A percentile compares a stretch with the other conserved stretches of the same genome.
These are phyloP conservation scores for Chionoecetes opilio DNA, from an alignment of 1,140 invertebrate species.

Conservation along the genomic window DNA sequence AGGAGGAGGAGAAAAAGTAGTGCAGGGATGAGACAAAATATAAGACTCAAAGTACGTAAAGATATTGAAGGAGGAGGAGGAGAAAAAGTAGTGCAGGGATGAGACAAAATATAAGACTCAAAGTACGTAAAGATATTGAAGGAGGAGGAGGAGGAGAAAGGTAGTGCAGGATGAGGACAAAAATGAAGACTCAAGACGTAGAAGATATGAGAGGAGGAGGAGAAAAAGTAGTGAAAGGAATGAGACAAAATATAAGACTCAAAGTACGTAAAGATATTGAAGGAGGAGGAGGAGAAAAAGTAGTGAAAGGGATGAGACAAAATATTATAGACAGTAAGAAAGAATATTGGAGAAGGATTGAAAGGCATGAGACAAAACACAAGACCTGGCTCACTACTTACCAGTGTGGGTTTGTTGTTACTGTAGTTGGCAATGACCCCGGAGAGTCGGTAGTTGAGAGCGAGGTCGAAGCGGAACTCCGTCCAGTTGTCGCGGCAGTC, in stretches of 20 bases:
- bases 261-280: too few species aligned
- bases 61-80: too few species aligned
- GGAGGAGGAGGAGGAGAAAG: background rate
- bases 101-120: background rate
- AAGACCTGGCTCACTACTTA: slow-evolving; percentile 83
- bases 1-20: background rate
- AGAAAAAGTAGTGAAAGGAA: background rate
- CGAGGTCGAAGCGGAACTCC: slow-evolving; percentile 91
- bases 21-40: background rate
- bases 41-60: background rate
- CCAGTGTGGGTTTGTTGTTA: slow-evolving; percentile 89
- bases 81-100: background rate
- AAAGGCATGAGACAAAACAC: background rate
- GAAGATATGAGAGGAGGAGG: background rate
- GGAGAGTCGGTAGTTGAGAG: slow-evolving; percentile 89
- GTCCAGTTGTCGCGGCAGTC: slow-evolving; percentile 84
- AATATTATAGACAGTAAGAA: background rate
- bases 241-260: background rate
- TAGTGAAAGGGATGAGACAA: background rate
- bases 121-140: too few species aligned
- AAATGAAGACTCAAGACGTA: background rate
- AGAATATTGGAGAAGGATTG: too few species aligned
- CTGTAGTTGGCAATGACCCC: slow-evolving; percentile 89
- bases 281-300: background rate
- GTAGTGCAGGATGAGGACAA: background rate